Conservation (phyloP, 2,113 vertebrate genomes). For the Varanus komodoensis region DNA sequence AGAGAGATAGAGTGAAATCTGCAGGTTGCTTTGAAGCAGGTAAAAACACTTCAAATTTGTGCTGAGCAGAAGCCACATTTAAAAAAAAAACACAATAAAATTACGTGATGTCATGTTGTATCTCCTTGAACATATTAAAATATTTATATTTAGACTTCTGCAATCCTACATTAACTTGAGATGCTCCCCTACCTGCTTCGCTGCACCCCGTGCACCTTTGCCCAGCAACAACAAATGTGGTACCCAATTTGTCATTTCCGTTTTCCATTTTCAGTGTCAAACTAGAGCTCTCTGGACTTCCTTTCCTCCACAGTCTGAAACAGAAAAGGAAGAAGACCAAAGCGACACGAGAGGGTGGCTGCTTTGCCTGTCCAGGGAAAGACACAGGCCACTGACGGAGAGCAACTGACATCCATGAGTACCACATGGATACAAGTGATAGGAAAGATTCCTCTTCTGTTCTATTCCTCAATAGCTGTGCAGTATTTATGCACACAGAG, state of each 20-base stretch:
- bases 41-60: not conserved
- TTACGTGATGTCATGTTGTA: not conserved
- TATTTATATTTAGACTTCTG: not conserved
- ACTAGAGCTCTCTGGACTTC: not conserved
- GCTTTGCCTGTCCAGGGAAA: accelerated
- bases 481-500: constrained; percentile 19
- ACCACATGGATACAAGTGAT: constrained; percentile 16
- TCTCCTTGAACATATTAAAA: not conserved
- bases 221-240: not conserved
- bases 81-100: not conserved
- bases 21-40: not conserved
- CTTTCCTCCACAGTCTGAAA: not conserved
- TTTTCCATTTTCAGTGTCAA: constrained; percentile 7
- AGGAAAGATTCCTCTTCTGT: constrained; percentile 38
- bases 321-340: not conserved
- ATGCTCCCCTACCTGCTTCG: not conserved
- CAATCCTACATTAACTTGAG: not conserved
- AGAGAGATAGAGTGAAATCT: not conserved
- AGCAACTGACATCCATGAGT: accelerated
- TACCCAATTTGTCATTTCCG: constrained; percentile 16
- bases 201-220: not conserved
- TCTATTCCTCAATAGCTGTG: constrained; percentile 36
- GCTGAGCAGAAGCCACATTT: not conserved
- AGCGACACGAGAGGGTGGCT: not conserved
- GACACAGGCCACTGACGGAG: constrained; percentile 16